These are phyloP conservation scores for Pangasius macronema DNA, from an alignment of 2,797 vertebrate species.

Conservation along the genomic window DNA sequence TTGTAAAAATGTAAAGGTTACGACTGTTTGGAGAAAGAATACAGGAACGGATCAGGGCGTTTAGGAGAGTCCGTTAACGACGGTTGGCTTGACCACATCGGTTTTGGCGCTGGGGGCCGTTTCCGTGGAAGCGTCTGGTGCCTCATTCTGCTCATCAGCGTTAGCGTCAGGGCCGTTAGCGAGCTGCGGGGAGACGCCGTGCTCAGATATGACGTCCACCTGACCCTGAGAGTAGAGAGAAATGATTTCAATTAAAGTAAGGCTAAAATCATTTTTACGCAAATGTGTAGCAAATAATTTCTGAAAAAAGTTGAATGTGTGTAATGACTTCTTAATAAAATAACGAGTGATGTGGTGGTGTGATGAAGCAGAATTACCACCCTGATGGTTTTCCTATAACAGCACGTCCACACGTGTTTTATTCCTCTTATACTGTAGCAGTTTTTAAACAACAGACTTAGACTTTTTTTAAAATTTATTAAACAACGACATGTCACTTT, in stretches of 20 bases:
- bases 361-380: not conserved
- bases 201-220: slow-evolving; percentile 86
- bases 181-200: slow-evolving; percentile 78
- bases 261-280: too few species aligned
- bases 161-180: slow-evolving; percentile 81
- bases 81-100: slow-evolving; percentile 80
- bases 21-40: slow-evolving; percentile 67
- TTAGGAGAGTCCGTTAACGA: slow-evolving; percentile 94
- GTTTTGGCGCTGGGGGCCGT: slow-evolving; percentile 73
- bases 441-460: not conserved
- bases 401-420: not conserved
- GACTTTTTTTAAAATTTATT: not conserved
- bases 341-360: not conserved
- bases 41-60: slow-evolving; percentile 66
- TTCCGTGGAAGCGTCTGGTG: slow-evolving; percentile 77
- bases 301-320: not conserved
- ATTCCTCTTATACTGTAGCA: not conserved
- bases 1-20: slow-evolving; percentile 89
- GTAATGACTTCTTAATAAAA: not conserved
- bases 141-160: slow-evolving; percentile 73
- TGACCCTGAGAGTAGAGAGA: slow-evolving; percentile 58
- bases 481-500: not conserved
- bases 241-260: not conserved
- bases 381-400: too few species aligned
- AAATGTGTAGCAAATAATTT: not conserved